phyloP scores from a whole-genome alignment of 2,888 invertebrate species.

The Scaptomyza flava region DNA sequence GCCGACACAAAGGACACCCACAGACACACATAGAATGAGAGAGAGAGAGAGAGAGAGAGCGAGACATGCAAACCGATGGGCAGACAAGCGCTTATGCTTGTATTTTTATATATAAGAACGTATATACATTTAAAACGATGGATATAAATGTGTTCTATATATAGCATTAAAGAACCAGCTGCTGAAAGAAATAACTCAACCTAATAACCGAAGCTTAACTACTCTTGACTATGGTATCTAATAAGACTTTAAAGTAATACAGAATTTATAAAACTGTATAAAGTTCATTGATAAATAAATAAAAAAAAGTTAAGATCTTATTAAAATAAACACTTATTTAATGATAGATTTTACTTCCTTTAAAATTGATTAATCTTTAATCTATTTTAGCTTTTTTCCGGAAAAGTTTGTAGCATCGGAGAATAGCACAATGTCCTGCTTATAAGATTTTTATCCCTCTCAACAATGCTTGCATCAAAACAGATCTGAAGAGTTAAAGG shows the following conservation, averaged over 20 bases:
- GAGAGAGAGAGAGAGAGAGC: conserved; percentile 16
- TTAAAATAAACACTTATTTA: too few relatives aligned
- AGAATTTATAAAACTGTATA: not conserved
- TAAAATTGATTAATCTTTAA: conserved; percentile 7
- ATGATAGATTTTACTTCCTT: not conserved
- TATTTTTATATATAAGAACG: conserved; percentile 18
- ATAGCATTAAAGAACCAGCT: conserved; percentile 1
- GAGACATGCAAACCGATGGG: conserved; percentile 38
- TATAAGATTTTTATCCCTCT: not conserved
- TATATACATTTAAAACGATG: conserved; percentile 8
- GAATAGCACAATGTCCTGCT: conserved; percentile 3
- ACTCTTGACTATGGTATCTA: conserved; percentile 11
- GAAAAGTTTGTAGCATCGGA: not conserved
- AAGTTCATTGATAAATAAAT: not conserved
- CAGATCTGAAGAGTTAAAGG: conserved; percentile 26
- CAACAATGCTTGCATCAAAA: conserved; percentile 15
- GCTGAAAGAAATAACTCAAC: not conserved
- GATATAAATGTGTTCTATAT: conserved; percentile 8
- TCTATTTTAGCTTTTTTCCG: not conserved
- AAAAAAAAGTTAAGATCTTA: too few relatives aligned
- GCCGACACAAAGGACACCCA: conserved; percentile 64
- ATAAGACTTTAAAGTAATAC: not conserved
- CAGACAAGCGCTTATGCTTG: conserved; percentile 31
- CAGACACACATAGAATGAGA: conserved; percentile 26
- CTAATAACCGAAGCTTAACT: conserved; percentile 22